Base-by-base conservation (phyloP, 2,888 invertebrate species). In the Lycophotia porphyrea region DNA sequence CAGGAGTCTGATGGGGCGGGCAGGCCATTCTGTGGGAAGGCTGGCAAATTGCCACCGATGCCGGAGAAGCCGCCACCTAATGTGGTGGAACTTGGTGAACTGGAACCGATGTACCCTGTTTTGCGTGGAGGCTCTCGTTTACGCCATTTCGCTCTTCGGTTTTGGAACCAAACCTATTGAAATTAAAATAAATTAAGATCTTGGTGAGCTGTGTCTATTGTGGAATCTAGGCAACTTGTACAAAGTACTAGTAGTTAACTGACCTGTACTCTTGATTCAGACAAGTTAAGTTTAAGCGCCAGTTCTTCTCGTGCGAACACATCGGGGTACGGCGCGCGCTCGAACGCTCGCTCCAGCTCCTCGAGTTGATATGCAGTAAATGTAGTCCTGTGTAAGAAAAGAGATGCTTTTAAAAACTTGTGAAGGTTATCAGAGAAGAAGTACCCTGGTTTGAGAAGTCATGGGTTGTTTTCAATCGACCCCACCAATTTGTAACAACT, bases 341-440 rank as follows among this genome's bases (percentile, higher is more conserved):
- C 99, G 91, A 99, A 99, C 0, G 99, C 99, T 65, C 99, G 97
- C 92, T 99, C 99, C 90, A 99, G 94, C 91, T 99, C 99, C 92
- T 99, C 99, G 81, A 99, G 95, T 93, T 99, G 99, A 92, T 98
- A 99, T 0, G 99, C 99, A 9, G 99, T 99, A 91, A 99, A 99
- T 11, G 99, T 99, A 3, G 99, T 99, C 94, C 99, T 99, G 97
- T 7, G 94, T 1, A 95, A 67, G 44, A 63, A 66, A 27, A 78
- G 1, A 11, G 18, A 11, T 44, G 1, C 27, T 79, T 79, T 18
- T 42, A 52, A 69, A 9, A 64, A 21, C 31, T 52, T 31, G 27
- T n/a, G n/a, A 34, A 24, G 11, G 24, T 9, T 42, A 49, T 21
- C 8, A 39, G n/a, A 24, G 2, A 36, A 31, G 7, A 55, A 39